Conservation (phyloP, 64 coral and sea anemone species). For the Porites australiensis region DNA sequence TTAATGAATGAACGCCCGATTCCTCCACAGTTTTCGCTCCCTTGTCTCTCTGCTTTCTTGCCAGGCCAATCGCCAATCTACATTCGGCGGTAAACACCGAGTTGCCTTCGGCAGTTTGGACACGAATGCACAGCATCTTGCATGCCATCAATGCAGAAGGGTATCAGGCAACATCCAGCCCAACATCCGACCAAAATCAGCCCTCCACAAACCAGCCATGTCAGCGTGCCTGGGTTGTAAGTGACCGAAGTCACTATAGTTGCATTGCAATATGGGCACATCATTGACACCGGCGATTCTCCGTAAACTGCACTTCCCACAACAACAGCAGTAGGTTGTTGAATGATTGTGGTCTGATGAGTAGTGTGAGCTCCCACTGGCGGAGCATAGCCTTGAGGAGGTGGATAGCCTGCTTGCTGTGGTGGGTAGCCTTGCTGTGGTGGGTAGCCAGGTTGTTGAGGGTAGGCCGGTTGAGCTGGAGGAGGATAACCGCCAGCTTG, state of each 20-base stretch:
- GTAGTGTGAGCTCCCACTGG: neutral
- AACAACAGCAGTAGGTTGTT: slow-evolving; percentile 12
- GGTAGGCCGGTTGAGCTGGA: neutral
- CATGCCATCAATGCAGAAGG: slow-evolving; percentile 68
- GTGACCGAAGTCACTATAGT: slow-evolving; percentile 39
- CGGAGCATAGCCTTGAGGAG: slow-evolving; percentile 23
- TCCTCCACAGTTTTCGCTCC: neutral
- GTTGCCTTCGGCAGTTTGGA: slow-evolving; percentile 61
- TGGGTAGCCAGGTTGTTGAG: neutral
- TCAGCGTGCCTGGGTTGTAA: slow-evolving; percentile 64
- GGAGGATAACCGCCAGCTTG: neutral
- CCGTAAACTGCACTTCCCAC: slow-evolving; percentile 33
- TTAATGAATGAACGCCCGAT: neutral
- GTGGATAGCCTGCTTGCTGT: neutral
- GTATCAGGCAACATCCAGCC: slow-evolving; percentile 80
- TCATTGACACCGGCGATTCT: slow-evolving; percentile 45
- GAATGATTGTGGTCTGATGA: neutral
- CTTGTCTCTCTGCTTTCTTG: neutral
- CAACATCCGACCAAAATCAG: slow-evolving; percentile 53
- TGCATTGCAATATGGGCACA: slow-evolving; percentile 39
- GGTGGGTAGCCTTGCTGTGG: neutral
- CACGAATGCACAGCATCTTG: slow-evolving; percentile 79
- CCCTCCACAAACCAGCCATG: slow-evolving; percentile 44
- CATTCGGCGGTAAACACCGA: slow-evolving; percentile 58
- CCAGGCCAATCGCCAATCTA: neutral